Percentiles rank a stretch among this genome's conserved stretches.
Conservation (phyloP, 2,888 invertebrate species). For the Caenorhabditis uteleia region DNA sequence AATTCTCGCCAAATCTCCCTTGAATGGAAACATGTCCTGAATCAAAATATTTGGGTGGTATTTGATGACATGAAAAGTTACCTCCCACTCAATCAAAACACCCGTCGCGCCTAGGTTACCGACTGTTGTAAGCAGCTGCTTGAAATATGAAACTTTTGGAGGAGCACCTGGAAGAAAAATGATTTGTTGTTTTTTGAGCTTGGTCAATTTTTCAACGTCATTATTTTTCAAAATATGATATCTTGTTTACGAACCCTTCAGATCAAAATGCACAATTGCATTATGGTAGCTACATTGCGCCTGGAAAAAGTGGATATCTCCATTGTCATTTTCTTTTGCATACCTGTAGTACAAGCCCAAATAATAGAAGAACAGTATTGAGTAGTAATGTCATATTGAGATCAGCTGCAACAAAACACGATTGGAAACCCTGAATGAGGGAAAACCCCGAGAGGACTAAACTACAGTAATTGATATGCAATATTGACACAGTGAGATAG, state of each 20-base stretch:
- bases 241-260: too few relatives aligned
- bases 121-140: constrained; percentile 74
- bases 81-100: constrained; percentile 83
- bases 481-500: too few relatives aligned
- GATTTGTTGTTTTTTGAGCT: too few relatives aligned
- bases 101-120: constrained; percentile 79
- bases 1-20: constrained; percentile 75
- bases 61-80: not conserved
- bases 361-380: too few relatives aligned
- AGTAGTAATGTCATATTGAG: too few relatives aligned
- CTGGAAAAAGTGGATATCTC: too few relatives aligned
- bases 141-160: constrained; percentile 71
- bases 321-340: not conserved
- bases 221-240: constrained; percentile 2
- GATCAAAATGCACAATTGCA: constrained; percentile 38
- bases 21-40: constrained; percentile 83
- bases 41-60: constrained; percentile 63
- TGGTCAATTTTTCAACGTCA: not conserved
- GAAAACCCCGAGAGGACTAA: too few relatives aligned
- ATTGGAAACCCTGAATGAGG: too few relatives aligned
- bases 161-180: constrained; percentile 51
- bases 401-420: too few relatives aligned
- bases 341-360: too few relatives aligned
- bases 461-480: too few relatives aligned
- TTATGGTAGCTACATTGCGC: constrained; percentile 16